Percentiles rank a stretch among this genome's conserved stretches.
Evolutionary conservation across 2,113 vertebrate species (phyloP).

Genomic region (Anser brachyrhynchus): DNA sequence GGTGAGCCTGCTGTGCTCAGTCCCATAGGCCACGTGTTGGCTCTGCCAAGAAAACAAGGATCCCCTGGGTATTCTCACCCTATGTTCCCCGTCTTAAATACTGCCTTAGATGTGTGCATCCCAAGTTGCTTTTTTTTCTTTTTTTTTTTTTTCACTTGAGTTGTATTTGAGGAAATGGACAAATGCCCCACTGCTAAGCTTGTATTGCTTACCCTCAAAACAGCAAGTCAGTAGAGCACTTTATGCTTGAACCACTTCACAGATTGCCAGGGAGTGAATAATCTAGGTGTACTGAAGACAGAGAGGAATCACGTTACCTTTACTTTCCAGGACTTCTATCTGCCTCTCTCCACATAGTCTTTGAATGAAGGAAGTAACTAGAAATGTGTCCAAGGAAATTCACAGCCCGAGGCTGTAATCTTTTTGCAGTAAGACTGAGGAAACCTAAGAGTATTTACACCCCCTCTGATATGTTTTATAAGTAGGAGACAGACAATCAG

Average conservation of each 20-base stretch:
- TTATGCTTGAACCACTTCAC: background rate
- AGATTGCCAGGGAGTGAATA: background rate
- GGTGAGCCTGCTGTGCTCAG: background rate
- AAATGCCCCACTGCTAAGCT: background rate
- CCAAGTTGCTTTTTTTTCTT: too few relatives aligned
- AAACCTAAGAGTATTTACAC: background rate
- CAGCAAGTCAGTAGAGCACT: background rate
- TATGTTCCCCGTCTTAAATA: background rate
- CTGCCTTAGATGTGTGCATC: background rate
- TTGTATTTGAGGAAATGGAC: background rate
- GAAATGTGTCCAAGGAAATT: background rate
- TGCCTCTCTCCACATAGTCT: background rate
- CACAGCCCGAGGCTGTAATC: too few relatives aligned
- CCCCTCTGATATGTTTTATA: background rate
- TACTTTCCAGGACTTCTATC: background rate
- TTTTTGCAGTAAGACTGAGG: background rate
- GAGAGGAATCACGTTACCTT: background rate
- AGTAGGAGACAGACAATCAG: background rate
- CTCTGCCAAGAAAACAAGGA: background rate
- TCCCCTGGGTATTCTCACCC: background rate
- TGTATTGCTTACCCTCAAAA: background rate
- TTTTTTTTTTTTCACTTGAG: background rate
- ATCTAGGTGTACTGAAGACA: background rate
- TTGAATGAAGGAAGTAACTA: background rate
- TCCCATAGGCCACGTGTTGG: background rate